These are phyloP conservation scores for Staurois parvus DNA, from an alignment of 2,797 vertebrate species.

Conservation along the genomic window DNA sequence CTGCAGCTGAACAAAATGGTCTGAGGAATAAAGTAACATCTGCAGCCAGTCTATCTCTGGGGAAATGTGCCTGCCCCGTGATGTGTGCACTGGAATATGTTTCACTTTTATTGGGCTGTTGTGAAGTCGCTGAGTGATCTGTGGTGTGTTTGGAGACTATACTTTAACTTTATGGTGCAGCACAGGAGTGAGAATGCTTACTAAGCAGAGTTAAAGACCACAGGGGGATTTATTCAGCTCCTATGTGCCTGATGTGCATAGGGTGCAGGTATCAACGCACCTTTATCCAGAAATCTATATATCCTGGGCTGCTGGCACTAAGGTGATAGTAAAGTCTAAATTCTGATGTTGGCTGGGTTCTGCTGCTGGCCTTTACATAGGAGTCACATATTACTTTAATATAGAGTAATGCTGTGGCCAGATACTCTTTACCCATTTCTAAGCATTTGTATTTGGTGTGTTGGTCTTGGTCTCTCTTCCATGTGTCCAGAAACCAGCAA, in stretches of 20 bases:
- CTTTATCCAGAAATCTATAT: neutral
- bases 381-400: too few species aligned
- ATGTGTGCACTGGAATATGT: conserved; percentile 70
- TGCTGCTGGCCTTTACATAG: too few species aligned
- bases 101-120: conserved; percentile 68
- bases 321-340: too few species aligned
- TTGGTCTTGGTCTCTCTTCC: too few species aligned
- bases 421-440: too few species aligned
- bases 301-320: too few species aligned
- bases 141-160: conserved; percentile 69
- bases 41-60: conserved; percentile 73
- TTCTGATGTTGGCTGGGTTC: too few species aligned
- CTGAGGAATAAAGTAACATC: conserved; percentile 73
- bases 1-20: conserved; percentile 70
- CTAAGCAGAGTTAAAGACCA: neutral
- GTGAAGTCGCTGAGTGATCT: conserved; percentile 68
- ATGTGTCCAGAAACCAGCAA: too few species aligned
- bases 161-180: conserved; percentile 67
- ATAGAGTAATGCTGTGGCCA: too few species aligned
- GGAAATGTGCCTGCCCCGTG: conserved; percentile 71
- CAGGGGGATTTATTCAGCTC: conserved; percentile 56
- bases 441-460: too few species aligned
- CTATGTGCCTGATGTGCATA: conserved; percentile 24
- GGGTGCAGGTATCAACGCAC: neutral
- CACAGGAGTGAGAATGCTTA: conserved; percentile 63